Base-by-base conservation (phyloP, 1,140 invertebrate species). In the Plutomurus gul region DNA sequence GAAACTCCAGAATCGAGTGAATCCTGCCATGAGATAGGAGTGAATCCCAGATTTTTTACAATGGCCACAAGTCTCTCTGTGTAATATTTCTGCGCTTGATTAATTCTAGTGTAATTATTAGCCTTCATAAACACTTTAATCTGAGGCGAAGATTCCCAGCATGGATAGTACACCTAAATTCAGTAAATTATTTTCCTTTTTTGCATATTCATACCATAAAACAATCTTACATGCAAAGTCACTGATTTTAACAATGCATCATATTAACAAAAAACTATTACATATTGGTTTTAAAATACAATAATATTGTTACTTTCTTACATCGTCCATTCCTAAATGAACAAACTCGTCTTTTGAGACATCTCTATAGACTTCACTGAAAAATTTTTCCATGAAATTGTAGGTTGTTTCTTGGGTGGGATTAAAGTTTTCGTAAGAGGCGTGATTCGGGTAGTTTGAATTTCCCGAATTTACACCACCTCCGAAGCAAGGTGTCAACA, bases 321-420 rank as follows among this genome's bases (percentile, higher is more conserved):
- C 95, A 88, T 99, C 96, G 86, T 99, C 96, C 4, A 95, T 96
- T 25, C 96, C 96, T 1, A 96, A 85, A 87, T 96, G 95, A 22
- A 96, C 84, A 85, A 92, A 95, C 79, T 89, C 86, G 83, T 96
- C 95, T 0, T 90, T 90, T 84, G 96, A 95, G 30, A 91, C 85
- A 22, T 84, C 37, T 0, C 86, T 51, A 13, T 88, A 86, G 1
- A 95, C 87, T 87, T 96, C 95, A 0, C 85, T 83, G 79, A 95
- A 91, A 16, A 97, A 51, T 22, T 72, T 10, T 22, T 56, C 46
- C 76, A 90, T 79, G 76, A 89, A 88, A n/a, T 81, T 75, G 81
- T 87, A 91, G 56, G 86, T 88, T n/a, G 74, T 70, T 39, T 87
- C 81, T 95, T 0, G 90, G 90, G 84, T n/a, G n/a, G n/a, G n/a